Evolutionary conservation across 2,113 vertebrate species (phyloP).

Genomic region (Strix uralensis): DNA sequence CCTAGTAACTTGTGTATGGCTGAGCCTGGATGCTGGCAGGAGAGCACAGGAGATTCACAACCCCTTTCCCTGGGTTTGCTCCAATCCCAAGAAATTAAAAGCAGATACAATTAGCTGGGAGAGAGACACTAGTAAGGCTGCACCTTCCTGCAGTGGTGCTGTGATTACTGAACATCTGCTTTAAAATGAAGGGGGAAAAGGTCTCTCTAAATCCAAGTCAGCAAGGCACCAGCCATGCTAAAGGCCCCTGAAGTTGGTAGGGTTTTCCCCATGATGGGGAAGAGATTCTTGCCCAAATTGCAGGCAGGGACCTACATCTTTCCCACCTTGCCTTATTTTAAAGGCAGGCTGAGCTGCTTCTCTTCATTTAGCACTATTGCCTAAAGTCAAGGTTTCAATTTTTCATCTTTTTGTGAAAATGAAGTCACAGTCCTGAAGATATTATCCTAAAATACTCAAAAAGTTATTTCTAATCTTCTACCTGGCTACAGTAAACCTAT

Average conservation of each 20-base stretch:
- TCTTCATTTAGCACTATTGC: not conserved
- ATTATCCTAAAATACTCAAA: not conserved
- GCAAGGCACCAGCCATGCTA: not conserved
- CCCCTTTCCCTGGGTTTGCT: not conserved
- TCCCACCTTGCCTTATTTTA: not conserved
- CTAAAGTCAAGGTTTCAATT: not conserved
- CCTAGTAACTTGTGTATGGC: not conserved
- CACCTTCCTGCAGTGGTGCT: not conserved
- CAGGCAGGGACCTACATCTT: not conserved
- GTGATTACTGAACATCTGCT: not conserved
- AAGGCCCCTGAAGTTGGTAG: not conserved
- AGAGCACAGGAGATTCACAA: not conserved
- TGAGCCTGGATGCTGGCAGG: not conserved
- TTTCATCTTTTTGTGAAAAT: not conserved
- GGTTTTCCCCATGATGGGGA: not conserved
- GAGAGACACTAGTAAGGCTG: not conserved
- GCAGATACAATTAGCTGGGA: not conserved
- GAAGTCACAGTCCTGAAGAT: not conserved
- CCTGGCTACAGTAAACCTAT: not conserved
- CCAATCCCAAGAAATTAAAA: not conserved
- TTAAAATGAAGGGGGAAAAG: not conserved
- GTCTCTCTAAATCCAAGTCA: not conserved
- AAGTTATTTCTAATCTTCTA: not conserved
- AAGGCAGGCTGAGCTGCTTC: not conserved
- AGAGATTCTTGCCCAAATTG: not conserved